Percentiles rank a stretch among this genome's conserved stretches.
Evolutionary conservation across 37 sponge, comb jelly and placozoan species (phyloP).

Genomic region (Agelas oroides): DNA sequence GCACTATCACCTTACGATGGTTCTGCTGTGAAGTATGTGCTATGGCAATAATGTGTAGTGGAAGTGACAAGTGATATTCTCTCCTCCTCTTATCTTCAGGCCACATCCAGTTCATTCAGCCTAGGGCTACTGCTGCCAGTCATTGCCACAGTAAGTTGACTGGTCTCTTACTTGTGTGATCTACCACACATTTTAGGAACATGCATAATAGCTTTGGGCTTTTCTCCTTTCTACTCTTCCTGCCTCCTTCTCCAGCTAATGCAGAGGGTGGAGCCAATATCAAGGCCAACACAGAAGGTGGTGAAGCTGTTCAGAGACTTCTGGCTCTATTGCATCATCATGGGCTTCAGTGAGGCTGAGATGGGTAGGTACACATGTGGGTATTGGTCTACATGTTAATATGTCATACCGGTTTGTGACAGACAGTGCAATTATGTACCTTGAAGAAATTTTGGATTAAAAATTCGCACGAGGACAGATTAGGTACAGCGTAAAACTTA

Average conservation of each 20-base stretch:
- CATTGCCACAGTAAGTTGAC: constrained; percentile 64
- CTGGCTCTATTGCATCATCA: constrained; percentile 94
- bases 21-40: too few species aligned
- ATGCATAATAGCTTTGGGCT: too few species aligned
- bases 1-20: too few species aligned
- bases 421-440: not conserved
- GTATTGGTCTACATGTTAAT: not conserved
- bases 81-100: constrained; percentile 40
- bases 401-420: not conserved
- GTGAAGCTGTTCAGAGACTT: constrained; percentile 93
- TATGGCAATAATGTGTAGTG: too few species aligned
- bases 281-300: constrained; percentile 20
- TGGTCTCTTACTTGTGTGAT: too few species aligned
- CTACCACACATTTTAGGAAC: too few species aligned
- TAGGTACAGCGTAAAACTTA: too few species aligned
- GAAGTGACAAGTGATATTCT: too few species aligned
- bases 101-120: constrained; percentile 77
- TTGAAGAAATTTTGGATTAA: not conserved
- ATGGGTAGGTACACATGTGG: constrained; percentile 27
- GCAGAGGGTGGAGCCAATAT: constrained; percentile 36
- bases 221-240: not conserved
- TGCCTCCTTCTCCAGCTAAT: constrained; percentile 32
- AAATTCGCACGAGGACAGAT: not conserved
- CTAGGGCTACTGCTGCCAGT: constrained; percentile 82
- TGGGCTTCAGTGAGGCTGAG: constrained; percentile 83